Conservation (phyloP, 1,140 invertebrate species). For the Megalopta genalis region DNA sequence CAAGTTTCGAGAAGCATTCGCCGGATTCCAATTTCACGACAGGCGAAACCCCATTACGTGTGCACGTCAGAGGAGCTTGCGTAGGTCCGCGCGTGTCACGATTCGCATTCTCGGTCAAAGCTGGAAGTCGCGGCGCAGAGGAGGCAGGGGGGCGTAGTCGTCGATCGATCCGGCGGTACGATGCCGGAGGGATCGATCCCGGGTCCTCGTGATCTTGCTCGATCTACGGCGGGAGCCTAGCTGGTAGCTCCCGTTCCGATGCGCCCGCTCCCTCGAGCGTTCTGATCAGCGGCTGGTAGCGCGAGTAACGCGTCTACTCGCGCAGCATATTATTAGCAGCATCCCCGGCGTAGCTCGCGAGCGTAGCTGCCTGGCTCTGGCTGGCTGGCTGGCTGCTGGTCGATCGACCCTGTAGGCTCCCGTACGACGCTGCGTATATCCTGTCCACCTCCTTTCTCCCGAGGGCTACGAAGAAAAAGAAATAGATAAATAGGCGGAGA, state of each 20-base stretch:
- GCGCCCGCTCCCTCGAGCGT: slow-evolving; percentile 1
- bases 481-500: slow-evolving; percentile 28
- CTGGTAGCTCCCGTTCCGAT: slow-evolving; percentile 53
- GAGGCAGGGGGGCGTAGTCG: too few species aligned
- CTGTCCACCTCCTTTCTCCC: slow-evolving; percentile 35
- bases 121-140: slow-evolving; percentile 40
- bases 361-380: too few species aligned
- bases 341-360: slow-evolving; percentile 43
- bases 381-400: too few species aligned
- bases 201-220: slow-evolving; percentile 37
- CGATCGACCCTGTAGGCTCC: slow-evolving; percentile 58
- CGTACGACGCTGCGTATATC: slow-evolving; percentile 50
- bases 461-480: slow-evolving; percentile 17
- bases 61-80: slow-evolving; percentile 55
- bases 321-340: slow-evolving; percentile 68
- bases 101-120: slow-evolving; percentile 55
- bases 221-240: slow-evolving; percentile 30
- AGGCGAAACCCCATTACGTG: slow-evolving; percentile 50
- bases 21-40: slow-evolving; percentile 60
- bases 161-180: slow-evolving; percentile 39
- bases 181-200: slow-evolving; percentile 2
- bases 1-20: slow-evolving; percentile 49
- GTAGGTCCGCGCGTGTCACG: slow-evolving; percentile 43
- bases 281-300: slow-evolving; percentile 55
- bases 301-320: slow-evolving; percentile 67